Conservation (phyloP, 2,113 vertebrate genomes). For the Regulus satrapa region DNA sequence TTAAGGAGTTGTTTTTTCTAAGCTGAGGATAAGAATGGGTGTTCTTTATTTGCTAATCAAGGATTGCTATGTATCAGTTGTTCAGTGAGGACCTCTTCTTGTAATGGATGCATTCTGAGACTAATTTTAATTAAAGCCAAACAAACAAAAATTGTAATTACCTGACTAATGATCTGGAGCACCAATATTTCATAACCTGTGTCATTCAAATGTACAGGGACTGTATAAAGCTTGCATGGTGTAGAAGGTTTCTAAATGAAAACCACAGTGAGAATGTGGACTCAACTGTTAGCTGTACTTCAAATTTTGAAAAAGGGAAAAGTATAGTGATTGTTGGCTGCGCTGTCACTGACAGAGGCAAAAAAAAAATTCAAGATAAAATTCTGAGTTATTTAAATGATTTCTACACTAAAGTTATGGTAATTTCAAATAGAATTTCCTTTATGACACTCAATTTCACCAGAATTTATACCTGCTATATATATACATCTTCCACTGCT, state of each 20-base stretch:
- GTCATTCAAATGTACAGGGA: not conserved
- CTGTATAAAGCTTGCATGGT: not conserved
- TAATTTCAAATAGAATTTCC: constrained; percentile 8
- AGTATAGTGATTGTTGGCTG: not conserved
- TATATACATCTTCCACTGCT: not conserved
- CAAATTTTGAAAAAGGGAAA: not conserved
- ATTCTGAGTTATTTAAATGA: not conserved
- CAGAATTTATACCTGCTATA: not conserved
- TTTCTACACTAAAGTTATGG: not conserved
- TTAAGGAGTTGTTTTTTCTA: not conserved
- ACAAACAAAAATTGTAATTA: constrained; percentile 45
- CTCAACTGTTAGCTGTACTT: not conserved
- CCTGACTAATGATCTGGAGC: constrained; percentile 6
- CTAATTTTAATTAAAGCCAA: constrained; percentile 43
- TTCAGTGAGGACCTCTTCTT: constrained; percentile 4
- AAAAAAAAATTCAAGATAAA: not conserved
- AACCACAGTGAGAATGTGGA: not conserved
- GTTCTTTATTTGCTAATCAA: not conserved
- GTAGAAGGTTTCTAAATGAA: not conserved
- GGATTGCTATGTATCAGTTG: not conserved
- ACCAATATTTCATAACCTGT: not conserved
- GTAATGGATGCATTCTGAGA: not conserved
- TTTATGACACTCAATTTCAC: not conserved
- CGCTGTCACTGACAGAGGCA: not conserved
- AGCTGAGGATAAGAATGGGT: not conserved